Base-by-base conservation (phyloP, 2,797 vertebrate species). In the Mastacembelus armatus region DNA sequence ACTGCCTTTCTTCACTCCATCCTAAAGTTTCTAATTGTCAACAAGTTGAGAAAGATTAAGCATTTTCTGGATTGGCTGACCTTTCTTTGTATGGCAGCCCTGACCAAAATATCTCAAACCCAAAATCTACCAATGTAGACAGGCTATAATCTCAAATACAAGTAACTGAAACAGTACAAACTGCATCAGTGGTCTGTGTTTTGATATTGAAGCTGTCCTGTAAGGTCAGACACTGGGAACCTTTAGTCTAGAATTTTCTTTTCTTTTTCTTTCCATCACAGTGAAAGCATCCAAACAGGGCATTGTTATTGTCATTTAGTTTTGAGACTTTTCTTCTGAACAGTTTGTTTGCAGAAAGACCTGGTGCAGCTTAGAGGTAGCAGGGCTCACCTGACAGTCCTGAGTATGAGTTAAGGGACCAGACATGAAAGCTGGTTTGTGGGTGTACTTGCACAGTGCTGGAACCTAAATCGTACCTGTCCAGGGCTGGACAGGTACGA, bases 51-150 rank as follows among this genome's bases (percentile, higher is more conserved):
- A n/a, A n/a, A n/a, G n/a, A n/a, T n/a, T n/a, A n/a, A n/a, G n/a
- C n/a, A n/a, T 29, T 32, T 30, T 36, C 9, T 42, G 5, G 9
- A 52, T 21, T n/a, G 32, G 26, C 36, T 38, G 29, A 40, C 7
- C 29, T 66, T 24, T n/a, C 32, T 29, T 32, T 59, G 16, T 43
- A 61, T 32, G 32, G 22, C 40, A 68, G 27, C 71, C 47, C 47
- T 27, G 29, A 75, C 60, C 14, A 38, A 49, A 54, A 66, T n/a
- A 16, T 66, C 32, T 39, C 15, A 14, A 44, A 29, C 14, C 14
- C 30, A 21, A 58, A 51, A 29, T n/a, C n/a, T n/a, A n/a, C n/a
- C n/a, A n/a, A n/a, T n/a, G n/a, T n/a, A n/a, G n/a, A 18, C 22
- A 1, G 19, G 27, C 54, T 62, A 15, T 42, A 32, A 48, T 30